A percentile compares a stretch with the other conserved stretches of the same genome.
These are phyloP conservation scores for Melanostoma scalare DNA, from an alignment of 2,888 invertebrate genomes.

Conservation along the genomic window DNA sequence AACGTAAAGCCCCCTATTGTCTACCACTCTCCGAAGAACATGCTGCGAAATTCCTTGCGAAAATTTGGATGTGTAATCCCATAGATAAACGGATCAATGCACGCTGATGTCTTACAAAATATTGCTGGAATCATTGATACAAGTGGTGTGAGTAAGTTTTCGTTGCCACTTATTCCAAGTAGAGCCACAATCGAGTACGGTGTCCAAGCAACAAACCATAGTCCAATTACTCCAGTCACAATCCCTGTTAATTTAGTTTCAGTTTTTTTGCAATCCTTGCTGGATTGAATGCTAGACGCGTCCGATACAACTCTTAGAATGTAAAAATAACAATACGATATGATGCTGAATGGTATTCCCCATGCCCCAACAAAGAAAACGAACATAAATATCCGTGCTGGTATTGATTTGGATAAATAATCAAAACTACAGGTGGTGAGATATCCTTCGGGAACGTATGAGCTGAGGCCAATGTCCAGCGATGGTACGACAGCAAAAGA, in stretches of 20 bases:
- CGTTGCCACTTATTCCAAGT: conserved; percentile 87
- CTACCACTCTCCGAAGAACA: conserved; percentile 76
- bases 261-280: conserved; percentile 86
- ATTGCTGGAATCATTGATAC: conserved; percentile 90
- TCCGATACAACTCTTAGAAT: conserved; percentile 86
- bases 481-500: conserved; percentile 88
- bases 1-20: conserved; percentile 78
- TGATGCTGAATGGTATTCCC: conserved; percentile 87
- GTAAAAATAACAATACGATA: conserved; percentile 88
- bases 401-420: conserved; percentile 87
- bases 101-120: conserved; percentile 91
- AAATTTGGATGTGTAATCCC: conserved; percentile 91
- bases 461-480: conserved; percentile 86
- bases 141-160: conserved; percentile 86
- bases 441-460: conserved; percentile 92
- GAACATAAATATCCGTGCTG: conserved; percentile 87
- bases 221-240: conserved; percentile 86
- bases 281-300: conserved; percentile 83
- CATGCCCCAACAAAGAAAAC: conserved; percentile 90
- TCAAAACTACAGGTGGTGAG: conserved; percentile 93
- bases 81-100: conserved; percentile 91
- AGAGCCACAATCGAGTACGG: conserved; percentile 91
- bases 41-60: conserved; percentile 83
- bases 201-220: conserved; percentile 92
- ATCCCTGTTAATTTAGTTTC: conserved; percentile 88